Evolutionary conservation across 1,140 invertebrate genomes (phyloP).

Genomic region (Pseudomyrmex sp.): DNA sequence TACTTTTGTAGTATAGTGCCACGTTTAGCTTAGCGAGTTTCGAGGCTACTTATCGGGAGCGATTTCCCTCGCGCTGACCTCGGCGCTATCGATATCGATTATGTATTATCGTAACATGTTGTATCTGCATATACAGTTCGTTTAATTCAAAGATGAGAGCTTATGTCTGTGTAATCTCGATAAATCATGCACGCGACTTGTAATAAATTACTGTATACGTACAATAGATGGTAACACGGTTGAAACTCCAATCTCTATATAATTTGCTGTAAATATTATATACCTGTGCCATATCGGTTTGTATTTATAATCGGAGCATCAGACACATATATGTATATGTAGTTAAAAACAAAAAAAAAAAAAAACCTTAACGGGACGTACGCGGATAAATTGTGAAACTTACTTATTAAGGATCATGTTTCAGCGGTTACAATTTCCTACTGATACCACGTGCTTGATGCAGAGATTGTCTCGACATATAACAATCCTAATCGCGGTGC

Average conservation of each 20-base stretch:
- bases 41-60: background rate
- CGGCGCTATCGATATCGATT: background rate
- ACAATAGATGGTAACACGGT: background rate
- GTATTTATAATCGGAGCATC: background rate
- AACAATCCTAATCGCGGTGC: slow-evolving; percentile 42
- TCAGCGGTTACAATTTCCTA: background rate
- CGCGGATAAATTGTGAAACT: background rate
- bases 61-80: background rate
- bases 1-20: background rate
- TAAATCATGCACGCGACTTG: background rate
- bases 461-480: slow-evolving; percentile 36
- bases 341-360: slow-evolving; percentile 2
- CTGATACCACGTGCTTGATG: slow-evolving; percentile 20
- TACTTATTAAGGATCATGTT: background rate
- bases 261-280: too few species aligned
- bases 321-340: background rate
- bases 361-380: too few species aligned
- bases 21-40: background rate
- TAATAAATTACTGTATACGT: background rate
- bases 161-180: background rate
- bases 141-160: background rate
- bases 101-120: background rate
- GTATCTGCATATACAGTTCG: background rate
- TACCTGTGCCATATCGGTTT: too few species aligned
- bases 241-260: too few species aligned